A percentile compares a stretch with the other conserved stretches of the same genome.
phyloP scores from a whole-genome alignment of 64 coral and sea anemone species.

The Trachythela sp. region DNA sequence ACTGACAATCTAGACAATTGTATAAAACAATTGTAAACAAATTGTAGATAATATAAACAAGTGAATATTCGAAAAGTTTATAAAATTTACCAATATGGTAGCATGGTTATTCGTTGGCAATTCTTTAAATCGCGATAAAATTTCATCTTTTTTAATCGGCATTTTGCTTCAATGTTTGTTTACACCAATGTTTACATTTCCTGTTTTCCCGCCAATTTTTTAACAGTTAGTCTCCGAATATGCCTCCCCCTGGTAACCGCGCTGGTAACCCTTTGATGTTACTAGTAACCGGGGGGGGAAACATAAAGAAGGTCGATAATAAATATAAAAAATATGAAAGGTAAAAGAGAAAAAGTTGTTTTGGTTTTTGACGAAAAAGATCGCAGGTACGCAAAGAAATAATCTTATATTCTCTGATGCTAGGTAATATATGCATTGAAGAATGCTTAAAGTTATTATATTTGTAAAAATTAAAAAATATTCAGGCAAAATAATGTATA shows the following conservation, averaged over 20 bases:
- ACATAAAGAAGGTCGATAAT: neutral
- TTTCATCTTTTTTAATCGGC: neutral
- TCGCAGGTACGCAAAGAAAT: constrained; percentile 32
- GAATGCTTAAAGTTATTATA: too few relatives aligned
- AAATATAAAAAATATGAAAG: neutral
- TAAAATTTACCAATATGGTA: constrained; percentile 58
- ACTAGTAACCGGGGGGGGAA: neutral
- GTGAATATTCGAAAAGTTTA: neutral
- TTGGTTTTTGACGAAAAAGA: constrained; percentile 69
- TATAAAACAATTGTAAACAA: neutral
- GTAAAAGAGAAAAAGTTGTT: constrained; percentile 52
- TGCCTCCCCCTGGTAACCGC: neutral
- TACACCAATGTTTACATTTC: neutral
- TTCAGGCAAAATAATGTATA: too few relatives aligned
- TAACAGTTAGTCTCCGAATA: neutral
- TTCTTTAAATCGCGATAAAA: constrained; percentile 74
- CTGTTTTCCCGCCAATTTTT: constrained; percentile 52
- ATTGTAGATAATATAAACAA: neutral
- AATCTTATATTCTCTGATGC: neutral
- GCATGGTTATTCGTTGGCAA: constrained; percentile 59
- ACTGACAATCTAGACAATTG: neutral
- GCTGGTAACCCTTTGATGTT: too few relatives aligned
- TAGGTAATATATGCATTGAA: neutral
- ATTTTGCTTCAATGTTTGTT: neutral
- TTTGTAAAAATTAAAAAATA: too few relatives aligned